A percentile compares a stretch with the other conserved stretches of the same genome.
Conservation (phyloP, 1,140 invertebrate species). For the Papilio polyxenes region DNA sequence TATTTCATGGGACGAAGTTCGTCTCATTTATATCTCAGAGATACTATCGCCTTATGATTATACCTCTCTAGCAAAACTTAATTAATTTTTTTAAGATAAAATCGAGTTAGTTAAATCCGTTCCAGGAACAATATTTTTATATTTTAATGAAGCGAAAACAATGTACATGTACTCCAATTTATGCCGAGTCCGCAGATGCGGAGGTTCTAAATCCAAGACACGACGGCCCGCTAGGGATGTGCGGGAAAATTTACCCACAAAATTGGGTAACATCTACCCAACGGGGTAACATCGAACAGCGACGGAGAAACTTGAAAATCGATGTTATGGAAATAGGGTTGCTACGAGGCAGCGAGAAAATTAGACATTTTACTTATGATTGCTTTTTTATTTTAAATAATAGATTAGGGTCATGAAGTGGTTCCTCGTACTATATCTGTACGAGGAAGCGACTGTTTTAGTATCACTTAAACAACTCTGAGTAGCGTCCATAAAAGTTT, state of each 20-base stretch:
- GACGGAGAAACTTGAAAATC: slow-evolving; percentile 25
- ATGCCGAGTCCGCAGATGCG: slow-evolving; percentile 23
- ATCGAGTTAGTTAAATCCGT: background rate
- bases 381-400: too few relatives aligned
- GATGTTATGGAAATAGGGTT: slow-evolving; percentile 36
- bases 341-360: slow-evolving; percentile 2
- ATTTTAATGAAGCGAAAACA: background rate
- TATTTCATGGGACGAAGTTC: background rate
- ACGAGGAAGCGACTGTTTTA: too few relatives aligned
- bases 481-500: too few relatives aligned
- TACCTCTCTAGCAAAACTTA: too few relatives aligned
- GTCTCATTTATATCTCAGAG: too few relatives aligned
- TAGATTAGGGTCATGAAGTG: too few relatives aligned
- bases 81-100: too few relatives aligned
- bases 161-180: background rate
- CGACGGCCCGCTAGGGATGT: slow-evolving; percentile 40
- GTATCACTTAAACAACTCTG: too few relatives aligned
- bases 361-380: background rate
- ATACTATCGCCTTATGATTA: too few relatives aligned
- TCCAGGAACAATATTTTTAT: background rate
- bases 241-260: slow-evolving; percentile 44
- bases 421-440: too few relatives aligned
- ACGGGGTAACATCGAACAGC: slow-evolving; percentile 26
- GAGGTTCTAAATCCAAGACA: slow-evolving; percentile 44
- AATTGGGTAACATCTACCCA: slow-evolving; percentile 44